Percentiles rank a stretch among this genome's conserved stretches.
phyloP scores from a whole-genome alignment of 92 coral and sea anemone genomes.

The Porites divaricata region DNA sequence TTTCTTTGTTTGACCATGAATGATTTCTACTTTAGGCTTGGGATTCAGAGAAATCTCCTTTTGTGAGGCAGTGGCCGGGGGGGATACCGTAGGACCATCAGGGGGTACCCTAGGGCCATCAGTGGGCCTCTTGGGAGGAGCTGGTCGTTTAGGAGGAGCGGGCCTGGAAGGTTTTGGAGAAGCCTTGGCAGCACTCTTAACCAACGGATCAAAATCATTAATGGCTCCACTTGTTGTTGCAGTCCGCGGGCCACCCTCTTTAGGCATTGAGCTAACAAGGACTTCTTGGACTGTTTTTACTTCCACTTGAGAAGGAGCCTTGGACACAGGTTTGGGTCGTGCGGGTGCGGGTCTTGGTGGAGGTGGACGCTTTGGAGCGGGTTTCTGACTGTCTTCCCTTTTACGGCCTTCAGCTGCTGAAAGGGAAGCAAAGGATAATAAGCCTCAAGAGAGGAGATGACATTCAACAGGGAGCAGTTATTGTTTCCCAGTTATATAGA shows the following conservation, averaged over 20 bases:
- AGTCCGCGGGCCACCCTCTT: slow-evolving; percentile 35
- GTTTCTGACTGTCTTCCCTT: slow-evolving; percentile 4
- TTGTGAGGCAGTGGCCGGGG: slow-evolving; percentile 34
- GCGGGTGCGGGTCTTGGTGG: slow-evolving; percentile 79
- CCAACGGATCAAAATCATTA: slow-evolving; percentile 74
- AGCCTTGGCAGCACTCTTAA: slow-evolving; percentile 26
- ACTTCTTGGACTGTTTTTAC: slow-evolving; percentile 49
- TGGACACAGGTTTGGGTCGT: slow-evolving; percentile 46
- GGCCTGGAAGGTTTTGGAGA: slow-evolving; percentile 71
- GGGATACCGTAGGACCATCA: slow-evolving; percentile 31
- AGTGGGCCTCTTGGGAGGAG: slow-evolving; percentile 60
- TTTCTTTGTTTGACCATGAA: slow-evolving; percentile 50
- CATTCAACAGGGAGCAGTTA: not conserved
- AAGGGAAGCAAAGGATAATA: not conserved
- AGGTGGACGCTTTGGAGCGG: slow-evolving; percentile 81
- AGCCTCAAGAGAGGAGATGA: not conserved
- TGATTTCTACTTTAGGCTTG: slow-evolving; percentile 60
- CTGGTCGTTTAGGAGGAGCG: slow-evolving; percentile 88
- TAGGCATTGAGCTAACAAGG: slow-evolving; percentile 52
- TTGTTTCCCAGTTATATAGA: too few relatives aligned
- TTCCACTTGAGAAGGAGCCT: slow-evolving; percentile 15
- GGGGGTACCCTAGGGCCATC: slow-evolving; percentile 32
- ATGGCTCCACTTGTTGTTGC: slow-evolving; percentile 39
- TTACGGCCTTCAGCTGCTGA: slow-evolving; percentile 25
- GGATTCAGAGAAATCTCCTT: not conserved